phyloP scores from a whole-genome alignment of 2,113 vertebrate species.

The Physeter macrocephalus region DNA sequence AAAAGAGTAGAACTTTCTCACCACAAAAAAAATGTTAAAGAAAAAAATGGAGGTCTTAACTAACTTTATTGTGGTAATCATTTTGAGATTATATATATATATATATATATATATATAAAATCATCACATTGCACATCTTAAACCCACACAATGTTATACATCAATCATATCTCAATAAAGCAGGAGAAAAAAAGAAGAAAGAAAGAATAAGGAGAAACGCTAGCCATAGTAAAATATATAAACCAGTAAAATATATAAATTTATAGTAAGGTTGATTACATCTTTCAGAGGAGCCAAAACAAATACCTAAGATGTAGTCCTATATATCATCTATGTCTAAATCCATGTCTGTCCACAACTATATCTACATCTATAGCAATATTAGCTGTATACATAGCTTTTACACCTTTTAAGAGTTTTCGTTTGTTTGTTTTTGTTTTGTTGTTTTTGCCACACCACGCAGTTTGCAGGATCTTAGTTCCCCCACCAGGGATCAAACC shows the following conservation, averaged over 20 bases:
- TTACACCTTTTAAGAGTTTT: too few relatives aligned
- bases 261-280: neutral
- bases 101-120: neutral
- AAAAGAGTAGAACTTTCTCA: neutral
- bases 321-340: neutral
- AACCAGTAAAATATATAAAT: neutral
- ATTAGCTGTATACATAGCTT: neutral
- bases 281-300: neutral
- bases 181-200: neutral
- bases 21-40: neutral
- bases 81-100: too few relatives aligned
- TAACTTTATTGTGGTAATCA: too few relatives aligned
- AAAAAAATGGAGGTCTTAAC: neutral
- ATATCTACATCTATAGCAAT: neutral
- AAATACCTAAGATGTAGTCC: neutral
- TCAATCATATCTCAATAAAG: neutral
- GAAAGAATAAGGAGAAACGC: neutral
- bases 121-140: neutral
- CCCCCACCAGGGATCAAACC: too few relatives aligned
- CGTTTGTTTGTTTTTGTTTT: too few relatives aligned
- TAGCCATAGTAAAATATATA: neutral
- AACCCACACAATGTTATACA: neutral
- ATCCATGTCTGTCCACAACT: neutral
- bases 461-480: too few relatives aligned
- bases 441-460: too few relatives aligned